Conservation (phyloP, 2,888 invertebrate genomes). For the Noctua pronuba region DNA sequence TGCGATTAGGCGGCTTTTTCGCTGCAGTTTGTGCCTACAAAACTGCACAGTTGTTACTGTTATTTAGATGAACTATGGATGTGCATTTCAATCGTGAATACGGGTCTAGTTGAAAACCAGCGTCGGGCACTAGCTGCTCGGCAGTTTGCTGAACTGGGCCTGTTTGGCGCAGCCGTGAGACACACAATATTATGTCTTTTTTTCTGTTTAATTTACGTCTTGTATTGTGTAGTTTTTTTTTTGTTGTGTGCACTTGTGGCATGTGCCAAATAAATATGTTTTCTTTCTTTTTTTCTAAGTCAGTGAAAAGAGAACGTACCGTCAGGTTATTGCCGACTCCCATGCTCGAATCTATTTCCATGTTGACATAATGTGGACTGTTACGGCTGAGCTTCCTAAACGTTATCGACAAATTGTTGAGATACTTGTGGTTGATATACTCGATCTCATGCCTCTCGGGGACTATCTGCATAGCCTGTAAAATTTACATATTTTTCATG, state of each 20-base stretch:
- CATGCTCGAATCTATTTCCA: constrained; percentile 39
- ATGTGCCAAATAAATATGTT: too few species aligned
- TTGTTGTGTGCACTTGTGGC: too few species aligned
- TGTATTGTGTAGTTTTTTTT: too few species aligned
- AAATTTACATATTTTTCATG: background rate
- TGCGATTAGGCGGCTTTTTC: background rate
- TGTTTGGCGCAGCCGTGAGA: too few species aligned
- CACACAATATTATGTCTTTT: too few species aligned
- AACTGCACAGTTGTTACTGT: background rate
- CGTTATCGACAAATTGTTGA: constrained; percentile 46
- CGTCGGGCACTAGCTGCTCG: too few species aligned
- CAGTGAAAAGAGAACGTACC: constrained; percentile 24
- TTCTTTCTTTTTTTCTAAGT: too few species aligned
- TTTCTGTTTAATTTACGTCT: too few species aligned
- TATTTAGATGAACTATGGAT: background rate
- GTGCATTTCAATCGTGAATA: too few species aligned
- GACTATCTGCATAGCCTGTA: constrained; percentile 62
- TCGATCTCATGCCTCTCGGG: constrained; percentile 65
- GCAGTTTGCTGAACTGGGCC: too few species aligned
- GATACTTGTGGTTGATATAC: constrained; percentile 60
- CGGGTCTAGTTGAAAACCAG: too few species aligned
- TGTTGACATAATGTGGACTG: constrained; percentile 63
- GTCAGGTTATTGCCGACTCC: constrained; percentile 65
- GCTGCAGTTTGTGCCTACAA: background rate
- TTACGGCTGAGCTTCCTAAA: constrained; percentile 61